Percentiles rank a stretch among this genome's conserved stretches.
Evolutionary conservation across 1,140 invertebrate genomes (phyloP).

Genomic region (Arctopsyche grandis): DNA sequence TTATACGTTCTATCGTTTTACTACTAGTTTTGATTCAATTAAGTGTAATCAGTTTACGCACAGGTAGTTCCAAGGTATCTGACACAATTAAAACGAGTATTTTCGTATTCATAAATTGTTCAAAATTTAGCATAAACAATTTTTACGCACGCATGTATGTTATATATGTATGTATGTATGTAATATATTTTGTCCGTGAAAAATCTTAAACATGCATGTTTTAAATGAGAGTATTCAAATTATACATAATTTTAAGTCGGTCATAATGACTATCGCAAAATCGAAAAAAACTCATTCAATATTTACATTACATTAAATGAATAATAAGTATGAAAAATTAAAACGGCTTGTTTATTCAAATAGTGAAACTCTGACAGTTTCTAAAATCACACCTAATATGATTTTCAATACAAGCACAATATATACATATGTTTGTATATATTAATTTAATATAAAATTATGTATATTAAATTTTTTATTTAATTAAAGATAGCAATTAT

Average conservation of each 20-base stretch:
- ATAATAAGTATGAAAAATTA: no score
- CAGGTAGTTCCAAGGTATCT: not conserved
- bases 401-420: no score
- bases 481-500: no score
- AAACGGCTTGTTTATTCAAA: no score
- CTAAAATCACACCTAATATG: no score
- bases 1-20: not conserved
- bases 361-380: no score
- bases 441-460: no score
- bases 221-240: not conserved
- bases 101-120: not conserved
- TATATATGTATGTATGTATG: not conserved
- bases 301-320: no score
- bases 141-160: not conserved
- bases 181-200: not conserved
- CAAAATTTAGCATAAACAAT: not conserved
- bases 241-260: not conserved
- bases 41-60: not conserved
- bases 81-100: not conserved
- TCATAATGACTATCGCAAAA: not conserved
- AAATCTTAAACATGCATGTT: not conserved
- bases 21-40: not conserved
- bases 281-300: no score
- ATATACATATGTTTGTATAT: no score
- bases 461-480: no score